Conservation (phyloP, 2,797 vertebrate genomes). For the Morus bassanus region DNA sequence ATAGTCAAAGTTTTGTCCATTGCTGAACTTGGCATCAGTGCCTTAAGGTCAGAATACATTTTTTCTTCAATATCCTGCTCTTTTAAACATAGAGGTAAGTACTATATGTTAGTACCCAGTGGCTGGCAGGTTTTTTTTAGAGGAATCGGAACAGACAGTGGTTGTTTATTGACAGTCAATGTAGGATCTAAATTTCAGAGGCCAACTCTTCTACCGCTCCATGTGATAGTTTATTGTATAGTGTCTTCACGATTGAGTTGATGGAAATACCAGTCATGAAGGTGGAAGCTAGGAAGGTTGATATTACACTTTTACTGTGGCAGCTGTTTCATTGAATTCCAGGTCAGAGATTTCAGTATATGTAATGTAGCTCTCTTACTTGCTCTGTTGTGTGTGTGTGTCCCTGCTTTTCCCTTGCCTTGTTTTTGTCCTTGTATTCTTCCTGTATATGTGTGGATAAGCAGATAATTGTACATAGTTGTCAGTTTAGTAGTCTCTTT, state of each 20-base stretch:
- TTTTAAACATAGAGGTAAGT: background rate
- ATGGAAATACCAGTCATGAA: background rate
- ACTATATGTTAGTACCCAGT: background rate
- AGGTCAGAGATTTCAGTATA: background rate
- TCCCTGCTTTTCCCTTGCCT: background rate
- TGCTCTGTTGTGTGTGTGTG: background rate
- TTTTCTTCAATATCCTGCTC: background rate
- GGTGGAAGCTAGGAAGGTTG: background rate
- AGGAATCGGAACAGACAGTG: background rate
- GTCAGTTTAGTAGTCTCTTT: background rate
- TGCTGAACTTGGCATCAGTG: background rate
- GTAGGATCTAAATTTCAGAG: background rate
- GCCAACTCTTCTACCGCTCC: background rate
- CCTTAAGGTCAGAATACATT: background rate
- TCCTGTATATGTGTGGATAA: background rate
- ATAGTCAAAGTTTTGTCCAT: background rate
- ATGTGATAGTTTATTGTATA: background rate
- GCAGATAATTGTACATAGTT: background rate
- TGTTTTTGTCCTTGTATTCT: background rate
- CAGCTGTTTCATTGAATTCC: background rate
- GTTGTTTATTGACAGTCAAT: background rate
- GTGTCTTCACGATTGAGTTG: background rate
- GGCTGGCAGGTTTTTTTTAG: background rate
- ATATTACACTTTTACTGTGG: background rate
- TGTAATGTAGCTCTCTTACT: background rate